A percentile compares a stretch with the other conserved stretches of the same genome.
These are phyloP conservation scores for Agelastica alni DNA, from an alignment of 2,888 invertebrate species.

Conservation along the genomic window DNA sequence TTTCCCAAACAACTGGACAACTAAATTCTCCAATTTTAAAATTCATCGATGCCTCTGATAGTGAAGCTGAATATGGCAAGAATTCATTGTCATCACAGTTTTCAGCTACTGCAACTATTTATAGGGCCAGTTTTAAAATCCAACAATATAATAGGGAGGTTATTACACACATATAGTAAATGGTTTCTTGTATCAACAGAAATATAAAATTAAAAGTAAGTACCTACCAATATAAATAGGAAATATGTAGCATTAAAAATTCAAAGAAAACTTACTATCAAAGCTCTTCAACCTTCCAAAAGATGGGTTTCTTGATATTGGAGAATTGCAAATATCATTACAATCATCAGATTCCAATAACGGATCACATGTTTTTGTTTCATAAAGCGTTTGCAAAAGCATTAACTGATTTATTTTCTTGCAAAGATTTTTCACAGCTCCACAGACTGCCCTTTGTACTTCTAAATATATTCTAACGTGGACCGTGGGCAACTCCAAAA, in stretches of 20 bases:
- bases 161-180: too few species aligned
- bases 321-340: slow-evolving; percentile 41
- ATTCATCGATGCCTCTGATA: slow-evolving; percentile 56
- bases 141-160: too few species aligned
- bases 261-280: slow-evolving; percentile 45
- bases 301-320: slow-evolving; percentile 46
- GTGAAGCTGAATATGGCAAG: slow-evolving; percentile 44
- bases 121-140: too few species aligned
- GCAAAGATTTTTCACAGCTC: slow-evolving; percentile 64
- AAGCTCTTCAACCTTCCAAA: slow-evolving; percentile 50
- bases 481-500: slow-evolving; percentile 60
- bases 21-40: slow-evolving; percentile 71
- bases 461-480: slow-evolving; percentile 61
- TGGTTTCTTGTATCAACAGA: too few species aligned
- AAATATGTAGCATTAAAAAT: not conserved
- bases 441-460: slow-evolving; percentile 60
- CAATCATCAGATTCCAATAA: slow-evolving; percentile 67
- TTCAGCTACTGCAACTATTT: slow-evolving; percentile 42
- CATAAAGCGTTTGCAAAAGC: slow-evolving; percentile 69
- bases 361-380: slow-evolving; percentile 67
- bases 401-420: slow-evolving; percentile 71
- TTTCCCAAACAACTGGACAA: slow-evolving; percentile 75
- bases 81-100: slow-evolving; percentile 50
- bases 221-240: not conserved
- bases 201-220: too few species aligned